Conservation (phyloP, 2,888 invertebrate species). For the Timandra comae region DNA sequence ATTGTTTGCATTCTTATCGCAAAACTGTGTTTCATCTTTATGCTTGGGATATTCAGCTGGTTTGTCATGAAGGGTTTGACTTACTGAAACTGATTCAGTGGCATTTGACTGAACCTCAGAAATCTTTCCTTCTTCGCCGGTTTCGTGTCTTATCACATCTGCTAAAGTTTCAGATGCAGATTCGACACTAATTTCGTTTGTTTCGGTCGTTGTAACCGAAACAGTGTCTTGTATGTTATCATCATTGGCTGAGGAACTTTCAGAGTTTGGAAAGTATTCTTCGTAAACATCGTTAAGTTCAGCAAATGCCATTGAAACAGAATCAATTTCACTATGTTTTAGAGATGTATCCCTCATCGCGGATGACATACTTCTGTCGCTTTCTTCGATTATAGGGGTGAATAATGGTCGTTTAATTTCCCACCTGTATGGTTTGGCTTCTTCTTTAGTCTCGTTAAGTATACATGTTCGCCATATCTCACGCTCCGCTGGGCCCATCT, state of each 20-base stretch:
- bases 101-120: slow-evolving; percentile 73
- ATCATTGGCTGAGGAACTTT: slow-evolving; percentile 37
- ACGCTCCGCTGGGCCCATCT: slow-evolving; percentile 67
- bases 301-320: slow-evolving; percentile 64
- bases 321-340: slow-evolving; percentile 45
- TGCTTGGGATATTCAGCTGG: slow-evolving; percentile 13
- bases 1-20: slow-evolving; percentile 41
- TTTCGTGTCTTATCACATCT: slow-evolving; percentile 72
- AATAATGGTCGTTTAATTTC: slow-evolving; percentile 50
- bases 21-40: slow-evolving; percentile 43
- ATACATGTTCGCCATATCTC: slow-evolving; percentile 64
- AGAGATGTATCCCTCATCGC: slow-evolving; percentile 41
- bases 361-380: slow-evolving; percentile 47
- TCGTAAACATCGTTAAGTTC: slow-evolving; percentile 61
- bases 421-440: slow-evolving; percentile 38
- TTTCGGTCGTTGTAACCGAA: slow-evolving; percentile 14
- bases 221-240: slow-evolving; percentile 28
- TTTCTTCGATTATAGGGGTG: slow-evolving; percentile 68
- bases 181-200: slow-evolving; percentile 52
- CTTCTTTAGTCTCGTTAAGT: slow-evolving; percentile 40
- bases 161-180: slow-evolving; percentile 64
- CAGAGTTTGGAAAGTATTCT: slow-evolving; percentile 52
- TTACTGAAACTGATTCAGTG: slow-evolving; percentile 74
- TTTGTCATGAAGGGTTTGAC: slow-evolving; percentile 57
- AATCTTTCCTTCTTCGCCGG: slow-evolving; percentile 61